Conservation (phyloP, 2,113 vertebrate species). For the Apodemus speciosus region DNA sequence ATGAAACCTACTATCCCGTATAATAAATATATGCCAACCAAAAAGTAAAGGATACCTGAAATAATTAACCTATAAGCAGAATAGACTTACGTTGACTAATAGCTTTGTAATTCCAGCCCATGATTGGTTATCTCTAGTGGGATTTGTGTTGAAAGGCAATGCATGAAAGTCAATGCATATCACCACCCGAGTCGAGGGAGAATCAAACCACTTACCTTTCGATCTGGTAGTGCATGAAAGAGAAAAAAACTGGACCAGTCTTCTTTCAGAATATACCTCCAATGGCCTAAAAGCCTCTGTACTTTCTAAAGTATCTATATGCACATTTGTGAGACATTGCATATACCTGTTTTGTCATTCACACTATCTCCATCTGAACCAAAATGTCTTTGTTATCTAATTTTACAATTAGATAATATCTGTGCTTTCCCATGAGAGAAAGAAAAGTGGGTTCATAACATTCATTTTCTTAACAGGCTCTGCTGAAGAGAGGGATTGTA, state of each 20-base stretch:
- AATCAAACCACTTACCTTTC: background rate
- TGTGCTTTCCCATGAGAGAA: background rate
- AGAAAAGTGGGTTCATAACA: background rate
- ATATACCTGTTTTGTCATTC: background rate
- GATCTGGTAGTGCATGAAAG: background rate
- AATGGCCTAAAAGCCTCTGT: background rate
- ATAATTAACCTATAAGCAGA: background rate
- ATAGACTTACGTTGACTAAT: background rate
- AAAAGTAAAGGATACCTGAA: background rate
- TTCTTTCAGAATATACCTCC: too few relatives aligned
- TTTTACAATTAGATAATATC: background rate
- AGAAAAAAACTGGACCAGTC: background rate
- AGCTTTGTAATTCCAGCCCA: background rate
- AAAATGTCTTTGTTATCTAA: background rate
- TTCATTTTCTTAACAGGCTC: conserved; percentile 83
- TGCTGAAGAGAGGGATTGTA: conserved; percentile 89
- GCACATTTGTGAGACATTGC: background rate
- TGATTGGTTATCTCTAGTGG: background rate
- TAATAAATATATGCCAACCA: background rate
- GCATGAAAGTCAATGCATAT: background rate
- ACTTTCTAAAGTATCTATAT: background rate
- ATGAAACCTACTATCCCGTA: background rate
- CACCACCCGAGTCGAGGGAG: background rate
- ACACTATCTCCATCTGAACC: background rate
- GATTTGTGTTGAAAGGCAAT: background rate